These are phyloP conservation scores for Tenualosa thibaudeaui DNA, from an alignment of 2,797 vertebrate genomes.

Conservation along the genomic window DNA sequence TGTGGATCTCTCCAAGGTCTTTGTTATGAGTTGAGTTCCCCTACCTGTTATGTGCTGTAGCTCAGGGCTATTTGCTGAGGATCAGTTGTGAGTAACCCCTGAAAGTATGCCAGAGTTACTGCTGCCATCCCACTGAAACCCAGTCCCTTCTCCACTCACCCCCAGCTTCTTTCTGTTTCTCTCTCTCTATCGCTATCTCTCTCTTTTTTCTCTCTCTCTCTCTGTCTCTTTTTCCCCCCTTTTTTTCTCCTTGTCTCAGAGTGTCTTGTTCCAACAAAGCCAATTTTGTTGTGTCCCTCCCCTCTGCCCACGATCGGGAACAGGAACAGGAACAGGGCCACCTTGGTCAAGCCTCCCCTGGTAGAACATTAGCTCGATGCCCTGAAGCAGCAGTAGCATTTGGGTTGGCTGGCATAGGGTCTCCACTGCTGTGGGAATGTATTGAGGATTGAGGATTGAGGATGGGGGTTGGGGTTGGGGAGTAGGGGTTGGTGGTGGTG, in stretches of 20 bases:
- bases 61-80: slow-evolving; percentile 7
- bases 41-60: neutral
- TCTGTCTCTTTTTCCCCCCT: neutral
- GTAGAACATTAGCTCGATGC: neutral
- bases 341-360: slow-evolving; percentile 16
- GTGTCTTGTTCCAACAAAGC: slow-evolving; percentile 1
- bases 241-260: neutral
- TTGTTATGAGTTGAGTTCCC: neutral
- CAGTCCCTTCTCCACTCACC: neutral
- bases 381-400: neutral
- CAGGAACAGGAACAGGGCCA: slow-evolving; percentile 14
- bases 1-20: neutral
- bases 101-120: slow-evolving; percentile 14
- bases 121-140: neutral
- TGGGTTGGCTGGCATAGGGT: neutral
- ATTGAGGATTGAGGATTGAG: neutral
- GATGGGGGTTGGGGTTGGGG: neutral
- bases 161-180: neutral
- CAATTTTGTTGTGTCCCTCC: neutral
- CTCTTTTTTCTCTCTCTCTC: neutral
- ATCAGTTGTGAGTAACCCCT: neutral
- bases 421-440: neutral
- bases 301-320: neutral
- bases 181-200: neutral
- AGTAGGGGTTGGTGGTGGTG: neutral